These are phyloP conservation scores for Conger conger DNA, from an alignment of 2,113 vertebrate species.

Conservation along the genomic window DNA sequence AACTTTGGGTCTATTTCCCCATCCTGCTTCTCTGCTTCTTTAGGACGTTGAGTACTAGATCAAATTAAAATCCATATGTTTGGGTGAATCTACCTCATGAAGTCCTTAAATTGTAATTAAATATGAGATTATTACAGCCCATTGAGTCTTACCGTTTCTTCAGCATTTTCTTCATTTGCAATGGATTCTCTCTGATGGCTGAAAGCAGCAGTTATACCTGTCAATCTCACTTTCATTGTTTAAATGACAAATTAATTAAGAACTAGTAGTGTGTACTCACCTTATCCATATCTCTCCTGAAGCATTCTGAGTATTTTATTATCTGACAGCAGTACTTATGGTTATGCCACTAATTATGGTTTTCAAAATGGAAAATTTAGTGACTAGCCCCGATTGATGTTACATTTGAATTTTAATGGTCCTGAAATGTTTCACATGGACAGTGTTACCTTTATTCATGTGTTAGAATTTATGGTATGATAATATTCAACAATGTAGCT, in stretches of 20 bases:
- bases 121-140: neutral
- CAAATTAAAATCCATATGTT: neutral
- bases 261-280: no score
- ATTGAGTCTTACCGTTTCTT: conserved; percentile 60
- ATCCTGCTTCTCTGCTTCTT: conserved; percentile 53
- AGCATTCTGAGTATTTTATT: no score
- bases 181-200: conserved; percentile 47
- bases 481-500: no score
- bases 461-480: no score
- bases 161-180: conserved; percentile 59
- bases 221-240: neutral
- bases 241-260: neutral
- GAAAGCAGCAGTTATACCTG: neutral
- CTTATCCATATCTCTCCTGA: no score
- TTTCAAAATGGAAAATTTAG: neutral
- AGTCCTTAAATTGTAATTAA: neutral
- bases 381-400: neutral
- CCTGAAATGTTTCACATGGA: neutral
- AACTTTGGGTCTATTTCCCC: conserved; percentile 68
- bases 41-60: conserved; percentile 52
- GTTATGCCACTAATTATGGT: neutral
- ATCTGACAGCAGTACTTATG: neutral
- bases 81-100: neutral
- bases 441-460: no score
- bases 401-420: neutral